phyloP scores from a whole-genome alignment of 2,797 vertebrate species.

The Hydrophis major region DNA sequence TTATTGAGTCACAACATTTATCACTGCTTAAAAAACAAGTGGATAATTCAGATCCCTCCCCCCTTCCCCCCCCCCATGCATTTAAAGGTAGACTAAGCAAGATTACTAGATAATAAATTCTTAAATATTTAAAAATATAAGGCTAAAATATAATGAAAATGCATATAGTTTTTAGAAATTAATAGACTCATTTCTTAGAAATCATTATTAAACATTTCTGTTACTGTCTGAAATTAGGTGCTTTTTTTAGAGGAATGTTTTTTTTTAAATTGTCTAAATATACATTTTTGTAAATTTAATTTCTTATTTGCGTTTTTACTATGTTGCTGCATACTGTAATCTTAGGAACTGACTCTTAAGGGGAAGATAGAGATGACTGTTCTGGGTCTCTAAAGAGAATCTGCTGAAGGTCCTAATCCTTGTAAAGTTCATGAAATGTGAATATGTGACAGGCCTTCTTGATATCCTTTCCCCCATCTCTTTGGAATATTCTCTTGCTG shows the following conservation, averaged over 20 bases:
- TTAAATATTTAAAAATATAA: not conserved
- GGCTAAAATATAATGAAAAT: not conserved
- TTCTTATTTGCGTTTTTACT: not conserved
- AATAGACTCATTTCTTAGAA: not conserved
- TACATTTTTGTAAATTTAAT: not conserved
- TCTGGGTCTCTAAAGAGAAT: not conserved
- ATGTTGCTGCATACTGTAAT: not conserved
- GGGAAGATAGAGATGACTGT: not conserved
- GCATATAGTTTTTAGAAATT: not conserved
- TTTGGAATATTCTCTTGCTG: not conserved
- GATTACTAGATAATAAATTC: not conserved
- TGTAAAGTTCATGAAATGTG: not conserved
- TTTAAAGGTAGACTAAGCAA: not conserved
- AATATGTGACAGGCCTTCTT: not conserved
- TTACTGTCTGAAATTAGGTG: not conserved
- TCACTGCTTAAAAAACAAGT: not conserved
- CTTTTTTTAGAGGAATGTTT: not conserved
- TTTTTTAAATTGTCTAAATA: not conserved
- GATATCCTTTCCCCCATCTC: not conserved
- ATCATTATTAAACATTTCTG: not conserved
- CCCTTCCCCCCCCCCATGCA: not conserved
- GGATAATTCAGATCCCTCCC: not conserved
- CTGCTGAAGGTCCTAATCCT: not conserved
- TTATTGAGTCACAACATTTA: not conserved
- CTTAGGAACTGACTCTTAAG: not conserved